Conservation (phyloP, 2,113 vertebrate species). For the Sardina pilchardus region DNA sequence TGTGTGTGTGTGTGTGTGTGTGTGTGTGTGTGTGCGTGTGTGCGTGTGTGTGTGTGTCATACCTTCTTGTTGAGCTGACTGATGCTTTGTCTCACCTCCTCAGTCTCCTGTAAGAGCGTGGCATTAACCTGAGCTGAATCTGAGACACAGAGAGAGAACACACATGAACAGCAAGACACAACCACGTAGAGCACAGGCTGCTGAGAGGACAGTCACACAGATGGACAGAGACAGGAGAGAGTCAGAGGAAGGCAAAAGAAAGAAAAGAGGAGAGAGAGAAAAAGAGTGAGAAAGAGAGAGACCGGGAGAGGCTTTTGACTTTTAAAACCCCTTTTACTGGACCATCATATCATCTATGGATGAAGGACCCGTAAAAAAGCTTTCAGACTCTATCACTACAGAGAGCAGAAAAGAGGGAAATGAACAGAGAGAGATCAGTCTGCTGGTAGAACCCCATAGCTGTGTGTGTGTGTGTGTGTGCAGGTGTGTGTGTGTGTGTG, state of each 20-base stretch:
- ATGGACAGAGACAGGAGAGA: background rate
- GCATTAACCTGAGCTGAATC: constrained; percentile 56
- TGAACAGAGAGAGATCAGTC: background rate
- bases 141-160: constrained; percentile 28
- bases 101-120: constrained; percentile 70
- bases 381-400: background rate
- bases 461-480: background rate
- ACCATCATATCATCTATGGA: background rate
- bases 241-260: background rate
- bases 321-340: too few species aligned
- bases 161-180: background rate
- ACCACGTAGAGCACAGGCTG: too few species aligned
- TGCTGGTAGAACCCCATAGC: background rate
- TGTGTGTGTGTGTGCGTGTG: background rate
- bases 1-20: background rate
- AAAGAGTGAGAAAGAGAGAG: background rate
- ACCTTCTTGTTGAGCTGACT: constrained; percentile 85
- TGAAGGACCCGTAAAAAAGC: background rate
- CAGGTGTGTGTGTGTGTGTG: background rate
- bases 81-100: constrained; percentile 84
- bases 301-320: too few species aligned
- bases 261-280: background rate
- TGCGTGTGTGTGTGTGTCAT: background rate
- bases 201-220: background rate
- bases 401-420: background rate